phyloP scores from a whole-genome alignment of 2,888 invertebrate genomes.

The Ecdyonurus torrentis region DNA sequence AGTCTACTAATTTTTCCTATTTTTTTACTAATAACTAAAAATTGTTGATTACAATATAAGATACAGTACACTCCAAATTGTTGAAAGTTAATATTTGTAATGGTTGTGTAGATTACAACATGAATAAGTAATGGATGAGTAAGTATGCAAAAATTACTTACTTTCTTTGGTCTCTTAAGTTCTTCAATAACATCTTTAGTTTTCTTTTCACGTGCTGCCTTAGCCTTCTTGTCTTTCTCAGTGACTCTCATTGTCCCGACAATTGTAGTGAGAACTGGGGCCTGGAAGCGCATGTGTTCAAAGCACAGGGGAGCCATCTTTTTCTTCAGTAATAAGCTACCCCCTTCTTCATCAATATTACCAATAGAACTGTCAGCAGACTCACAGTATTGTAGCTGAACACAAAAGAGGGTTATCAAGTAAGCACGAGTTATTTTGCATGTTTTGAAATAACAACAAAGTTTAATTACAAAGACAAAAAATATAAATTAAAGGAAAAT shows the following conservation, averaged over 20 bases:
- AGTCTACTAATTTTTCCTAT: neutral
- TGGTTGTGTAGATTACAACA: too few species aligned
- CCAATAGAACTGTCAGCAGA: too few species aligned
- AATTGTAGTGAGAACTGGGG: neutral
- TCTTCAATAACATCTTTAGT: neutral
- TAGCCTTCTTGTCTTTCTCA: neutral
- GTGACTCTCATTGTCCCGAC: neutral
- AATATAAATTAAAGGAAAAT: too few species aligned
- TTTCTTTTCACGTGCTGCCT: neutral
- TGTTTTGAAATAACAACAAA: too few species aligned
- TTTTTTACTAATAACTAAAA: too few species aligned
- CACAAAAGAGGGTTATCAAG: neutral
- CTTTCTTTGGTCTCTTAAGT: neutral
- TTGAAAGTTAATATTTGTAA: too few species aligned
- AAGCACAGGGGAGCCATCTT: neutral
- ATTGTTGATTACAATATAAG: too few species aligned
- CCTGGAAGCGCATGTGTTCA: neutral
- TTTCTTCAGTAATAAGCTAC: neutral
- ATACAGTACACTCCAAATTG: too few species aligned
- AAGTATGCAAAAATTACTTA: neutral
- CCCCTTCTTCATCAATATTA: neutral
- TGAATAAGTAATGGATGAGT: too few species aligned
- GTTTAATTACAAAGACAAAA: too few species aligned
- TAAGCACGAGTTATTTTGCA: too few species aligned
- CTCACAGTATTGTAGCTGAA: neutral